Base-by-base conservation (phyloP, 2,888 invertebrate species). In the Parthenolecanium corni region DNA sequence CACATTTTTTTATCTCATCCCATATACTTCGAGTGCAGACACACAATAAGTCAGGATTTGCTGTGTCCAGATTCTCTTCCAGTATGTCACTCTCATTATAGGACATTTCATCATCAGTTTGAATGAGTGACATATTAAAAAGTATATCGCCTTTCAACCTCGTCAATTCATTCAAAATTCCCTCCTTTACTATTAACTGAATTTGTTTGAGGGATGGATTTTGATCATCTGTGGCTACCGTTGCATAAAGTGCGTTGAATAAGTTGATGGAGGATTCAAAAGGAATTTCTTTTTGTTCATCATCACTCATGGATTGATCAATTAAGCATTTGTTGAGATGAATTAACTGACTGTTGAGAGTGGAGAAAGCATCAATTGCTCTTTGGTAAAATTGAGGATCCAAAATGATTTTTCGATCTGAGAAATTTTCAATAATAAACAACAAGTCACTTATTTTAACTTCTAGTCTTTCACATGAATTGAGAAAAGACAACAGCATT, bases 281-380 rank as follows among this genome's bases (percentile, higher is more conserved):
- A 1, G 66, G 66, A 11, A 66, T 56, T 47, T 66, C 66, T 20
- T 66, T 66, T 14, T 65, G 44, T 1, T 63, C 51, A 9, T 66
- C 66, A 42, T 66, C 66, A 9, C 61, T 61, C 9, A 66, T 65
- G 0, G 66, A 66, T 56, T 65, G 66, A 38, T 66, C 65, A 0
- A 63, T 54, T 4, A 66, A 54, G 14, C 66, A 66, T 52, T 61
- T 65, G n/a, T 66, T 64, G 2, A 66, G 20, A 25, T 65, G 66
- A 4, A 61, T 47, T 11, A 66, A 53, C 38, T 66, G 66, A 11
- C 63, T 51, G 36, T 62, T 62, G 14, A 62, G 31, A n/a, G 31
- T 42, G 16, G 52, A 51, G 23, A 62, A 62, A n/a, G 52, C 62
- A 21, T 52, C 52, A 24, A 61, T 51, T 5, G 61, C 31, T 23